A percentile compares a stretch with the other conserved stretches of the same genome.
phyloP scores from a whole-genome alignment of 2,888 invertebrate genomes.

The Acleris emargana region DNA sequence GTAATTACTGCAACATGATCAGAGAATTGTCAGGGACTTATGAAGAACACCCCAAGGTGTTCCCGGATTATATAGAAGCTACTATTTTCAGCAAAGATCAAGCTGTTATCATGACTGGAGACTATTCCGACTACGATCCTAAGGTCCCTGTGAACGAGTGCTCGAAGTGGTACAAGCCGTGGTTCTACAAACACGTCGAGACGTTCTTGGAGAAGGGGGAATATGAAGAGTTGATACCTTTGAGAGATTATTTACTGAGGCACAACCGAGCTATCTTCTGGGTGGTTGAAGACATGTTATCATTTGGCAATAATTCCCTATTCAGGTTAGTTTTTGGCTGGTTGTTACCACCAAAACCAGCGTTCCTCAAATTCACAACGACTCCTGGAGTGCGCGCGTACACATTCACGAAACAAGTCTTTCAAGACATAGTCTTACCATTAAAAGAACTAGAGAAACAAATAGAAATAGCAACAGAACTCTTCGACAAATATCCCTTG shows the following conservation, averaged over 20 bases:
- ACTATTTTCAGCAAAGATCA: slow-evolving; percentile 85
- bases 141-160: slow-evolving; percentile 81
- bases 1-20: slow-evolving; percentile 85
- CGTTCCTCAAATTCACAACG: slow-evolving; percentile 88
- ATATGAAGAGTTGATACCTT: slow-evolving; percentile 84
- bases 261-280: slow-evolving; percentile 88
- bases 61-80: slow-evolving; percentile 86
- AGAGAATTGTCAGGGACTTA: slow-evolving; percentile 84
- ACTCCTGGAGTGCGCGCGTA: slow-evolving; percentile 87
- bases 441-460: slow-evolving; percentile 86
- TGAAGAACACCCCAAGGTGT: slow-evolving; percentile 64
- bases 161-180: slow-evolving; percentile 87
- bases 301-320: slow-evolving; percentile 86
- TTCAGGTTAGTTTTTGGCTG: slow-evolving; percentile 86
- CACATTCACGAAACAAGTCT: slow-evolving; percentile 88
- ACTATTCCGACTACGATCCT: slow-evolving; percentile 84
- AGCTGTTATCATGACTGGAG: slow-evolving; percentile 87
- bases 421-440: slow-evolving; percentile 88
- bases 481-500: slow-evolving; percentile 87
- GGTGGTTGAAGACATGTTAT: slow-evolving; percentile 89
- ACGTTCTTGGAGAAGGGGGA: slow-evolving; percentile 79
- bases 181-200: slow-evolving; percentile 88
- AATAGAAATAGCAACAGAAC: slow-evolving; percentile 81
- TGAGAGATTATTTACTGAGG: slow-evolving; percentile 85
- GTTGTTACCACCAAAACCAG: slow-evolving; percentile 88